Evolutionary conservation across 2,888 invertebrate species (phyloP).

Genomic region (Aleiodes leptofemur): DNA sequence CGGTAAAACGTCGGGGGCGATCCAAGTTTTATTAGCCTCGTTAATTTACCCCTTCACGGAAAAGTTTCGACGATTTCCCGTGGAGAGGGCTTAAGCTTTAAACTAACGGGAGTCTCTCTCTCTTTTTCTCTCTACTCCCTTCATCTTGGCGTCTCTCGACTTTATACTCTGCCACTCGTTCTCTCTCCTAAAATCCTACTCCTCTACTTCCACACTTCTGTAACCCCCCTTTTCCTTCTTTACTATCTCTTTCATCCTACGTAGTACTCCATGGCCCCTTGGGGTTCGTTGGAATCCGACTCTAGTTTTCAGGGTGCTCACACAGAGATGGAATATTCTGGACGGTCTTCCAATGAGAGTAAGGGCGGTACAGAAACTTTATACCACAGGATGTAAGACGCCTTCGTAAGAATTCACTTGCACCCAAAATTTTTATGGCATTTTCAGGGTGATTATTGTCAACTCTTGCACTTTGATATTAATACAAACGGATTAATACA

Average conservation of each 20-base stretch:
- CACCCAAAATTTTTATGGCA: conserved; percentile 16
- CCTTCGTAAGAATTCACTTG: conserved; percentile 30
- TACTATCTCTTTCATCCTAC: conserved; percentile 27
- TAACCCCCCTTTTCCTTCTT: neutral
- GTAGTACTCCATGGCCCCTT: conserved; percentile 3
- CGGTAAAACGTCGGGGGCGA: conserved; percentile 48
- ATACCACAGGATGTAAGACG: conserved; percentile 35
- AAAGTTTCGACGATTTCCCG: conserved; percentile 67
- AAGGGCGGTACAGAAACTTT: conserved; percentile 32
- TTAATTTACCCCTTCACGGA: conserved; percentile 63
- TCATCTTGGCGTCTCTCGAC: conserved; percentile 42
- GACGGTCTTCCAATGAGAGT: conserved; percentile 7
- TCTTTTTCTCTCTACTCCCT: conserved; percentile 47
- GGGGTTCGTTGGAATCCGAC: conserved; percentile 31
- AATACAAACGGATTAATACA: conserved; percentile 8
- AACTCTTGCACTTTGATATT: conserved; percentile 18
- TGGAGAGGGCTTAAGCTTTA: conserved; percentile 58
- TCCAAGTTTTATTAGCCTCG: conserved; percentile 63
- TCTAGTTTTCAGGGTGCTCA: conserved; percentile 13
- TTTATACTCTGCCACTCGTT: conserved; percentile 41
- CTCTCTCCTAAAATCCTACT: conserved; percentile 27
- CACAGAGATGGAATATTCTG: conserved; percentile 5
- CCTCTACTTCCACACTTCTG: neutral
- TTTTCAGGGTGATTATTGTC: neutral
- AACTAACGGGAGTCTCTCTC: conserved; percentile 54